Evolutionary conservation across 2,888 invertebrate species (phyloP), one percentile per base, ranked within the genome.

Genomic region (Zaprionus lineosus): DNA sequence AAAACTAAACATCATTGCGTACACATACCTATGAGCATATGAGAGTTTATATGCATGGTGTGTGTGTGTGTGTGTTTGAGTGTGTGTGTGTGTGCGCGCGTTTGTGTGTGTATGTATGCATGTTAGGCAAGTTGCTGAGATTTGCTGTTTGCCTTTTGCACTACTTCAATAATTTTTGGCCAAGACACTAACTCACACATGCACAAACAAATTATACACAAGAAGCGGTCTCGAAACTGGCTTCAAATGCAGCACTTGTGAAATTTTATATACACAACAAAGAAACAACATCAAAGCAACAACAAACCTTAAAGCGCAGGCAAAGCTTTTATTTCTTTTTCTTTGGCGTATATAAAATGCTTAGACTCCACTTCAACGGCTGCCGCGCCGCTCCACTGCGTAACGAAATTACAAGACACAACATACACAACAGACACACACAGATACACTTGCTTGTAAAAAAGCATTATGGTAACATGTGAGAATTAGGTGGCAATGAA

Each of bases 371-470:
- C 70, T 73, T 79, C 52, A 70, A 48, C 71, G 50, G 55, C 47
- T 50, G 59, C 51, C 63, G 56, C 46, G 62, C 60, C 77, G 82
- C 84, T 81, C 58, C 82, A 69, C 74, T 74, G 84, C 77, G 74
- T 84, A 81, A 84, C 79, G 55, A 79, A 83, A 78, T 83, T 78
- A 69, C 65, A 82, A 78, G 66, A 65, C 51, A 57, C 52, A 60
- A 69, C 52, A 37, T 43, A 58, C 47, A 56, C 52, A 33, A 53
- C 50, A 37, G 9, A 31, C 31, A 53, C 46, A 62, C 15, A 39
- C 28, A 37, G 15, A 55, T 29, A 28, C 29, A 36, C 44, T 39
- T 5, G 2, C 9, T 24, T n/a, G n/a, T n/a, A n/a, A n/a, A n/a
- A n/a, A n/a, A n/a, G n/a, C 56, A 41, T 39, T 37, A 11, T 55